Percentiles rank a stretch among this genome's conserved stretches.
phyloP scores from a whole-genome alignment of 2,113 vertebrate genomes.

The Pterocles gutturalis region DNA sequence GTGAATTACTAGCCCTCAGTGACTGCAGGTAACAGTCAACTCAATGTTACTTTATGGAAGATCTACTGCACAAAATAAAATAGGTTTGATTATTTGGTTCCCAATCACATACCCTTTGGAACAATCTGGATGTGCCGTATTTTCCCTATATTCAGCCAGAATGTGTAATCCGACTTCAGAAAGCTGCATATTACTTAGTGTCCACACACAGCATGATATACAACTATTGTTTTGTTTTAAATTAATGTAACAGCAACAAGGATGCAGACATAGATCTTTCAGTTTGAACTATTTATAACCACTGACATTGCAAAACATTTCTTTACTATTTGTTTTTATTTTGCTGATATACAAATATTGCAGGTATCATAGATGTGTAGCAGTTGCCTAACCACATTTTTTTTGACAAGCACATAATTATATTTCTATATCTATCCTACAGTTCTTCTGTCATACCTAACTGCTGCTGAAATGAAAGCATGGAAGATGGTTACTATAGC shows the following conservation, averaged over 20 bases:
- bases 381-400: not conserved
- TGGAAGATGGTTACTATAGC: not conserved
- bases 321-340: not conserved
- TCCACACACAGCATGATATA: not conserved
- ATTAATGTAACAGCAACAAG: not conserved
- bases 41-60: not conserved
- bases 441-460: not conserved
- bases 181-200: not conserved
- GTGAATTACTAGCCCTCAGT: not conserved
- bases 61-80: not conserved
- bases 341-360: not conserved
- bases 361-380: not conserved
- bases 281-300: not conserved
- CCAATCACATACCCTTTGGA: not conserved
- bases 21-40: not conserved
- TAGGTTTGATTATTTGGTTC: not conserved
- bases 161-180: not conserved
- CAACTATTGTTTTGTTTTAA: not conserved
- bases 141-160: not conserved
- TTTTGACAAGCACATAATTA: not conserved
- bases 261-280: not conserved
- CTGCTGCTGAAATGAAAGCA: not conserved
- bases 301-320: not conserved
- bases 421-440: not conserved
- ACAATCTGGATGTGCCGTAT: not conserved